Evolutionary conservation across 53 echinoderm and acorn worm genomes (phyloP).

Genomic region (Astropecten irregularis): DNA sequence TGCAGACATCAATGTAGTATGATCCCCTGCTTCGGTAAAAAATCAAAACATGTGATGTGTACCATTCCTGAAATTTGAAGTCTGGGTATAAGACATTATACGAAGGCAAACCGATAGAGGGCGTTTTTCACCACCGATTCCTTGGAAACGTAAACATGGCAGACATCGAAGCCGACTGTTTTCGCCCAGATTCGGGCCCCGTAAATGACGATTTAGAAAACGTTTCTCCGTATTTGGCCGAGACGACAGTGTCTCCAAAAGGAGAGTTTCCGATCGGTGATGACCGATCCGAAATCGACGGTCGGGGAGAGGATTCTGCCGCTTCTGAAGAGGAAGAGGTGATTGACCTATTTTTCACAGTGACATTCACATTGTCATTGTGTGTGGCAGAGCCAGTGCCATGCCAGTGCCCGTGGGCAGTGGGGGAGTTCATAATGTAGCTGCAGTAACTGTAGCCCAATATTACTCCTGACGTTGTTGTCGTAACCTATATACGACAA

Average conservation of each 20-base stretch:
- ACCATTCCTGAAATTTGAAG: too few relatives aligned
- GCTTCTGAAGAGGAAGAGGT: slow-evolving; percentile 48
- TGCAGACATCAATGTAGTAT: too few relatives aligned
- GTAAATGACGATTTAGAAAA: slow-evolving; percentile 31
- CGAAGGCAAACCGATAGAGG: not conserved
- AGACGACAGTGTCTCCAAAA: slow-evolving; percentile 23
- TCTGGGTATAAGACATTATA: not conserved
- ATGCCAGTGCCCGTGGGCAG: too few relatives aligned
- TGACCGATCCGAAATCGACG: slow-evolving; percentile 8
- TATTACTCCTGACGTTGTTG: too few relatives aligned
- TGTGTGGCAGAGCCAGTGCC: not conserved
- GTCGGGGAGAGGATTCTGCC: not conserved
- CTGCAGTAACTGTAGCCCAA: too few relatives aligned
- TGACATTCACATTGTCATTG: not conserved
- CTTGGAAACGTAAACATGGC: slow-evolving; percentile 61
- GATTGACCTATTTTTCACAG: not conserved
- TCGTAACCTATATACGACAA: too few relatives aligned
- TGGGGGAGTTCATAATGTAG: too few relatives aligned
- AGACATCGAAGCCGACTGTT: slow-evolving; percentile 2
- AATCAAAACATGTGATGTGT: too few relatives aligned
- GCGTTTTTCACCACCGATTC: slow-evolving; percentile 22
- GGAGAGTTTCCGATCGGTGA: slow-evolving; percentile 2
- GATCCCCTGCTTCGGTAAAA: too few relatives aligned
- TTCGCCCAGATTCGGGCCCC: slow-evolving; percentile 55
- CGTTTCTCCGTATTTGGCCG: slow-evolving; percentile 29